A percentile compares a stretch with the other conserved stretches of the same genome.
phyloP scores from a whole-genome alignment of 2,113 vertebrate genomes.

The Bostrychus sinensis region DNA sequence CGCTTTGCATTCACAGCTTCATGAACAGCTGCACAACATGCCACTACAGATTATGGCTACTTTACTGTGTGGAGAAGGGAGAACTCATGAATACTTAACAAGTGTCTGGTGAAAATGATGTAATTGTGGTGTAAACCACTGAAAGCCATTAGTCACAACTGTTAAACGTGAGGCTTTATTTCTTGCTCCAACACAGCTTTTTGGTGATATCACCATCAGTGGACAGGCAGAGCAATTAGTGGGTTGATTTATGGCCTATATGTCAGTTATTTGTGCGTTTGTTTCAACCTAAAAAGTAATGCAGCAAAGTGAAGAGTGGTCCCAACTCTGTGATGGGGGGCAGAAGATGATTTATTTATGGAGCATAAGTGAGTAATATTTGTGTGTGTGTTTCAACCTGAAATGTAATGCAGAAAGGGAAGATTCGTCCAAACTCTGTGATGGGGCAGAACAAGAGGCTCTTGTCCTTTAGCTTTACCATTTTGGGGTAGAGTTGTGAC shows the following conservation, averaged over 20 bases:
- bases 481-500: too few species aligned
- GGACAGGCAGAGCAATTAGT: neutral
- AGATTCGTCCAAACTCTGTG: too few species aligned
- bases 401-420: too few species aligned
- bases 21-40: conserved; percentile 43
- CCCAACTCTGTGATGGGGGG: too few species aligned
- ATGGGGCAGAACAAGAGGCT: too few species aligned
- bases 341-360: too few species aligned
- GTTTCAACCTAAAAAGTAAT: too few species aligned
- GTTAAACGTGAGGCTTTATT: conserved; percentile 45
- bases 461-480: too few species aligned
- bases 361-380: too few species aligned
- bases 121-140: conserved; percentile 66
- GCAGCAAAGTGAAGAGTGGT: too few species aligned
- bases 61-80: conserved; percentile 48
- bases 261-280: too few species aligned
- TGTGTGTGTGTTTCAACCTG: too few species aligned
- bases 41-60: conserved; percentile 44
- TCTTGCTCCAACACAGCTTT: conserved; percentile 23
- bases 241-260: neutral
- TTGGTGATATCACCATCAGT: conserved; percentile 8
- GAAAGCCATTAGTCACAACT: conserved; percentile 62
- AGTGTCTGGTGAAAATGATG: conserved; percentile 62
- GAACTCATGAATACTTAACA: conserved; percentile 63
- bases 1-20: conserved; percentile 32